Base-by-base conservation (phyloP, 2,888 invertebrate genomes). In the Congeria kusceri region DNA sequence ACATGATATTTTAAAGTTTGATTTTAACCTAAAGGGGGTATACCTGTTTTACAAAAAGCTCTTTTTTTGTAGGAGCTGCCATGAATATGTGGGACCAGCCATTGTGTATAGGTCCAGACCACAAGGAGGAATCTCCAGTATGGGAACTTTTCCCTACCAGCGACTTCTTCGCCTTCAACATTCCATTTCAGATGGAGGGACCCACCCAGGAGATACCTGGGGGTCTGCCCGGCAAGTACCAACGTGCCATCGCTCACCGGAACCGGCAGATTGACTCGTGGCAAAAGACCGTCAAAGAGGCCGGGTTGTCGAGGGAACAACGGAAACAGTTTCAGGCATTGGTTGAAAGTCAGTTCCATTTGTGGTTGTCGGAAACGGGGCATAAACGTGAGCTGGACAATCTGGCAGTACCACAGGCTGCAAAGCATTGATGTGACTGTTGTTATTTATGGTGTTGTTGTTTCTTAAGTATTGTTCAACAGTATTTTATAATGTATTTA, bases 1-100 rank as follows among this genome's bases (percentile, higher is more conserved):
- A n/a, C n/a, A n/a, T n/a, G n/a, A n/a, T n/a, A n/a, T n/a, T n/a
- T n/a, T n/a, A n/a, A n/a, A n/a, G n/a, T n/a, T n/a, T n/a, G n/a
- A n/a, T n/a, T n/a, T n/a, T n/a, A n/a, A n/a, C n/a, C n/a, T n/a
- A n/a, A n/a, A n/a, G n/a, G n/a, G n/a, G n/a, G n/a, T n/a, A n/a
- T n/a, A n/a, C n/a, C n/a, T n/a, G n/a, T n/a, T n/a, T n/a, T n/a
- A n/a, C n/a, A n/a, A n/a, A n/a, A n/a, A n/a, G n/a, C n/a, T n/a
- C n/a, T n/a, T n/a, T n/a, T n/a, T n/a, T n/a, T 61, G 28, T 56
- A 80, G 88, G 89, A 2, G 71, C 89, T 4, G 82, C 84, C n/a
- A 88, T 89, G 32, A 94, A 94, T 78, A 79, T 91, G 39, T 94
- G 94, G 94, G 93, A 94, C 84, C 89, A 91, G 64, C 94, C 94